phyloP scores from a whole-genome alignment of 2,888 invertebrate genomes.

The Ariolimax columbianus region DNA sequence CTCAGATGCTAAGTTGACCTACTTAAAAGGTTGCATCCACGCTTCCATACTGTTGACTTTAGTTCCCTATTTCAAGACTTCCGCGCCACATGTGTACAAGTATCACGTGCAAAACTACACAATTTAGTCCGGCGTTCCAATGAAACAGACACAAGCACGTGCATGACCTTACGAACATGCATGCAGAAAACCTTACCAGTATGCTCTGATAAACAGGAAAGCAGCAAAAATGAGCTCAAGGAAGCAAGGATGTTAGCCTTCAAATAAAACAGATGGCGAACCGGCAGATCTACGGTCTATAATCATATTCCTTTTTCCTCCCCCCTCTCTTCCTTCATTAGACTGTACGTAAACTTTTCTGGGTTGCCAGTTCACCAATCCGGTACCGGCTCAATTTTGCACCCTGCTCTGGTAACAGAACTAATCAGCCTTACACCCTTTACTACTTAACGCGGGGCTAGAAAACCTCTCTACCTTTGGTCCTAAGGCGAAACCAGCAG shows the following conservation, averaged over 20 bases:
- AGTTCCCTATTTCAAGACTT: background rate
- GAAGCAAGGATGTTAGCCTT: background rate
- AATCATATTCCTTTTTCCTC: background rate
- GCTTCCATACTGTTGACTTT: background rate
- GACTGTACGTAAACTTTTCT: background rate
- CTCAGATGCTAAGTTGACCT: constrained; percentile 7
- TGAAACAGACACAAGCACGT: background rate
- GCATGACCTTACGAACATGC: background rate
- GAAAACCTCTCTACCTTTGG: background rate
- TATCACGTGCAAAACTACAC: background rate
- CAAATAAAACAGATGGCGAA: background rate
- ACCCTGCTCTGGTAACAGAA: background rate
- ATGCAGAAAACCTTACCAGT: background rate
- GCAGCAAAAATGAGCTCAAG: background rate
- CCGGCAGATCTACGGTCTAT: background rate
- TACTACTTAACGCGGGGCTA: background rate
- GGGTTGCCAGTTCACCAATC: background rate
- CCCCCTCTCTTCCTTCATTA: background rate
- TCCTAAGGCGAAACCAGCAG: background rate
- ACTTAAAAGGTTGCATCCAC: background rate
- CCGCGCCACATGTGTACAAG: background rate
- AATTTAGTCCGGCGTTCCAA: no score
- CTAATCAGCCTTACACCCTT: background rate
- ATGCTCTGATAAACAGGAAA: background rate
- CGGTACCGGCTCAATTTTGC: background rate